phyloP scores from a whole-genome alignment of 2,888 invertebrate species.

The Candidula unifasciata region DNA sequence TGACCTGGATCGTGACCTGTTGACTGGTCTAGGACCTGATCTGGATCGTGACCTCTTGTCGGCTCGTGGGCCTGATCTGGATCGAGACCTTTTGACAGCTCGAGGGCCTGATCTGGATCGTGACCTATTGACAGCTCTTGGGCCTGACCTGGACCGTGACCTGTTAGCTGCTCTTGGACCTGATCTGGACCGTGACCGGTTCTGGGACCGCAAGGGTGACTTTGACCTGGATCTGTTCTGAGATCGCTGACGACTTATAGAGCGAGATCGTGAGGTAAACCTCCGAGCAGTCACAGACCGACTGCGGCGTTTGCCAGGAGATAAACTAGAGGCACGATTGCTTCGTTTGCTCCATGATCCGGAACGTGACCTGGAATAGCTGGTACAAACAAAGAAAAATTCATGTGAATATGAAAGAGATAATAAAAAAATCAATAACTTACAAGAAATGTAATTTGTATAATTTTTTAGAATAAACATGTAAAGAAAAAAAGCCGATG shows the following conservation, averaged over 20 bases:
- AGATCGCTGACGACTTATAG: slow-evolving; percentile 17
- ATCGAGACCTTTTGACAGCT: slow-evolving; percentile 15
- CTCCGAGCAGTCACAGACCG: slow-evolving; percentile 41
- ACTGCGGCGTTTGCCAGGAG: slow-evolving; percentile 32
- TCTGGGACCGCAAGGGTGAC: slow-evolving; percentile 18
- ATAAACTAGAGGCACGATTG: slow-evolving; percentile 36
- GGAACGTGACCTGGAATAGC: slow-evolving; percentile 44
- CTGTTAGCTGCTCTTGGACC: not conserved
- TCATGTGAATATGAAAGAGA: not conserved
- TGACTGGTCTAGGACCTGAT: not conserved
- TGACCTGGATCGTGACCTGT: slow-evolving; percentile 38
- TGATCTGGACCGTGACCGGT: slow-evolving; percentile 37
- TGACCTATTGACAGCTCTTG: slow-evolving; percentile 32
- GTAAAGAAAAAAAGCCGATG: too few species aligned
- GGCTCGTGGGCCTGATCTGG: slow-evolving; percentile 24
- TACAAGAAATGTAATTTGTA: too few species aligned
- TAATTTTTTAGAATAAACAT: too few species aligned
- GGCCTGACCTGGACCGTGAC: slow-evolving; percentile 37
- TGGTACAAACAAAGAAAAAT: slow-evolving; percentile 22
- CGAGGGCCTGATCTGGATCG: slow-evolving; percentile 31
- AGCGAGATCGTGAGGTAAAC: slow-evolving; percentile 28
- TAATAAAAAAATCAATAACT: too few species aligned
- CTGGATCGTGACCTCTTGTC: slow-evolving; percentile 34
- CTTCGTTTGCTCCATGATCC: slow-evolving; percentile 31
- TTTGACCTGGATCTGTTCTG: slow-evolving; percentile 40